Evolutionary conservation across 2,113 vertebrate genomes (phyloP).

Genomic region (Melanerpes formicivorus): DNA sequence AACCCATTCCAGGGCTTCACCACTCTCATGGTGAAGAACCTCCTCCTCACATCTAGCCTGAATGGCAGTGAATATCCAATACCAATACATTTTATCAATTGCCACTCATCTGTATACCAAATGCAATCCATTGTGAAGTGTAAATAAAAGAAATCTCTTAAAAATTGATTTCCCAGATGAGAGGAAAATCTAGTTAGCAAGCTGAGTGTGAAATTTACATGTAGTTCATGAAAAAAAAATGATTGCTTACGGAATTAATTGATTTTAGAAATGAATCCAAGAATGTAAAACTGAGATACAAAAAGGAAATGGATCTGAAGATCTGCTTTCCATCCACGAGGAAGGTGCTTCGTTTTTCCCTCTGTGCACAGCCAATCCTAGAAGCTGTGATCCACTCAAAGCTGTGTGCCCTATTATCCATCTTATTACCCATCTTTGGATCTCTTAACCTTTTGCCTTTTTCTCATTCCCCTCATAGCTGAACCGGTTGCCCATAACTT

Average conservation of each 20-base stretch:
- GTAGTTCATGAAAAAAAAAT: slow-evolving; percentile 57
- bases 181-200: slow-evolving; percentile 64
- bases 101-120: slow-evolving; percentile 44
- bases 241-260: slow-evolving; percentile 67
- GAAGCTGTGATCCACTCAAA: slow-evolving; percentile 9
- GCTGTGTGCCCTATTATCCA: not conserved
- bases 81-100: slow-evolving; percentile 34
- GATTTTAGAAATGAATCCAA: slow-evolving; percentile 55
- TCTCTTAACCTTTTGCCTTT: not conserved
- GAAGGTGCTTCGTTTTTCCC: not conserved
- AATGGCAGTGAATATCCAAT: not conserved
- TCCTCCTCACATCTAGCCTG: no score
- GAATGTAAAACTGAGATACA: not conserved
- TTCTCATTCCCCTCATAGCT: not conserved
- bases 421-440: not conserved
- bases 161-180: slow-evolving; percentile 71
- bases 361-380: not conserved
- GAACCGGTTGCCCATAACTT: not conserved
- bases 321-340: not conserved
- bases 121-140: slow-evolving; percentile 37
- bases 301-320: slow-evolving; percentile 14
- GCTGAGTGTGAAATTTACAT: slow-evolving; percentile 69
- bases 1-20: no score
- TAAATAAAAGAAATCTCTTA: slow-evolving; percentile 64
- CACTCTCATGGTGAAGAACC: no score